These are phyloP conservation scores for Genyomyrus donnyi DNA, from an alignment of 2,113 vertebrate species.

Conservation along the genomic window DNA sequence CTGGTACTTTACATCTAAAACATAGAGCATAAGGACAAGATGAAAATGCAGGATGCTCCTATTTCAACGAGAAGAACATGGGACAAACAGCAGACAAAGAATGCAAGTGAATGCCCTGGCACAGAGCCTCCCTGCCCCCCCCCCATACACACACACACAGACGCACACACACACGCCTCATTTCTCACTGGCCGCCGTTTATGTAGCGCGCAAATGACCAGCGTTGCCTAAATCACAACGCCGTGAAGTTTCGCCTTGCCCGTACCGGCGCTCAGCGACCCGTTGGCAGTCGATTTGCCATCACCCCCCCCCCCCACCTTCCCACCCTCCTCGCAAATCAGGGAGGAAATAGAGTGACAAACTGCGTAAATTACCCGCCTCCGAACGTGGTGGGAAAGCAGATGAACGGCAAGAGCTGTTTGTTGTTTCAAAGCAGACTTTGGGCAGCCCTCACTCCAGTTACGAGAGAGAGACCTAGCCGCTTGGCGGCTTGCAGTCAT, in stretches of 20 bases:
- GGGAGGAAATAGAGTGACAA: not conserved
- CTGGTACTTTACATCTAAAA: not conserved
- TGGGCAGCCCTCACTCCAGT: not conserved
- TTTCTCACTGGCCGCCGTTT: not conserved
- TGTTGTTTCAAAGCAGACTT: not conserved
- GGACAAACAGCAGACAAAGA: not conserved
- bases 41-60: not conserved
- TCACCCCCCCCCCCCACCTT: not conserved
- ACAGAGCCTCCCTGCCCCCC: not conserved
- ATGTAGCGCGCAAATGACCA: not conserved
- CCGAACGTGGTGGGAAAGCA: not conserved
- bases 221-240: not conserved
- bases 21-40: not conserved
- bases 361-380: not conserved
- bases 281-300: not conserved
- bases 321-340: conserved; percentile 9
- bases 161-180: not conserved
- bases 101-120: not conserved
- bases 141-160: not conserved
- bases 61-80: not conserved
- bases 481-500: not conserved
- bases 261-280: not conserved
- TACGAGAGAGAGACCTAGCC: not conserved
- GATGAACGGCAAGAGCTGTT: not conserved
- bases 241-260: not conserved